phyloP scores from a whole-genome alignment of 1,140 invertebrate genomes.

The Eriosoma lanigerum region DNA sequence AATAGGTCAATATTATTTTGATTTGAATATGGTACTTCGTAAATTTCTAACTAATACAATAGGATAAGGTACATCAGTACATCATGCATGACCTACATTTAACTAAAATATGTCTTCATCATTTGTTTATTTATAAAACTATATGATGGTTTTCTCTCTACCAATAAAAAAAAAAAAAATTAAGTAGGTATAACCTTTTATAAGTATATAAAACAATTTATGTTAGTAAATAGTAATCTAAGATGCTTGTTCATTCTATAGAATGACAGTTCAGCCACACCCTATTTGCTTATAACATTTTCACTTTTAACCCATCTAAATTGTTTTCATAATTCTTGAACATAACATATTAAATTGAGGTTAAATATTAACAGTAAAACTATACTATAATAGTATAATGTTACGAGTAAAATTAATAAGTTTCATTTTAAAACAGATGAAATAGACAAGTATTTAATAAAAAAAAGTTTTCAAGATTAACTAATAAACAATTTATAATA shows the following conservation, averaged over 20 bases:
- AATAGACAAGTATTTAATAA: too few species aligned
- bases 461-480: too few species aligned
- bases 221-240: too few species aligned
- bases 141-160: neutral
- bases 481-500: too few species aligned
- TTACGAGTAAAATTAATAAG: too few species aligned
- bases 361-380: neutral
- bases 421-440: too few species aligned
- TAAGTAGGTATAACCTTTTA: too few species aligned
- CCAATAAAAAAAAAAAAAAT: neutral
- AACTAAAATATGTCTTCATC: neutral
- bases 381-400: too few species aligned
- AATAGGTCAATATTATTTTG: constrained; percentile 1
- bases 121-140: neutral
- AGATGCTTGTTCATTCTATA: too few species aligned
- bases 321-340: neutral
- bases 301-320: constrained; percentile 17
- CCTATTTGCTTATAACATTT: neutral
- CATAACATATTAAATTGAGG: neutral
- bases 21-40: neutral
- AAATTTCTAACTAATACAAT: neutral
- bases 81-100: neutral
- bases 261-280: too few species aligned
- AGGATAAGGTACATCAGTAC: too few species aligned
- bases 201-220: too few species aligned